Percentiles rank a stretch among this genome's conserved stretches.
Conservation (phyloP, 2,888 invertebrate species). For the Neelides folsomi region DNA sequence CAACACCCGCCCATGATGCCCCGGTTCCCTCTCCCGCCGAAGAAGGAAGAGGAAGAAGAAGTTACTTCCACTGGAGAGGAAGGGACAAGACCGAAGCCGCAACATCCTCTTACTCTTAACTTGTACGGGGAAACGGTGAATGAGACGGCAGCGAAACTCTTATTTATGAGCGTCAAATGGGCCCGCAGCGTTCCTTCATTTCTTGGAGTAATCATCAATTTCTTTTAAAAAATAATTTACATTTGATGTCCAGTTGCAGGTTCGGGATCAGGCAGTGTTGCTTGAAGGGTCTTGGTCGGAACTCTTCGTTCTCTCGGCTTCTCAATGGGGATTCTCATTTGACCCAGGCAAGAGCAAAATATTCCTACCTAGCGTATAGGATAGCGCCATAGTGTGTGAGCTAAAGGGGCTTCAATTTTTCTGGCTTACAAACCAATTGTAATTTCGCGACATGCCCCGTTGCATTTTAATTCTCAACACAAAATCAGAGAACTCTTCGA, state of each 20-base stretch:
- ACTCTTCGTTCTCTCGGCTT: slow-evolving; percentile 65
- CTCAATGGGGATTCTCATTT: slow-evolving; percentile 62
- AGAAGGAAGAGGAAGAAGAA: slow-evolving; percentile 51
- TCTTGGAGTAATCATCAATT: slow-evolving; percentile 9
- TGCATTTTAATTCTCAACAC: too few relatives aligned
- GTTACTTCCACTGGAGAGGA: slow-evolving; percentile 63
- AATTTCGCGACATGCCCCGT: too few relatives aligned
- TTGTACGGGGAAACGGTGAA: slow-evolving; percentile 49
- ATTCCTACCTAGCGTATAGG: too few relatives aligned
- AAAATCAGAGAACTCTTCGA: too few relatives aligned
- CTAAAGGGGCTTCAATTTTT: too few relatives aligned
- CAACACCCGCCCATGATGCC: slow-evolving; percentile 23
- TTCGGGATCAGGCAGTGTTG: slow-evolving; percentile 57
- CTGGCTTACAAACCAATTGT: too few relatives aligned
- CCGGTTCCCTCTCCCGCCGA: slow-evolving; percentile 37
- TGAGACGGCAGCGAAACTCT: slow-evolving; percentile 59
- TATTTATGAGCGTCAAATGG: slow-evolving; percentile 69
- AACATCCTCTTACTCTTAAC: slow-evolving; percentile 37
- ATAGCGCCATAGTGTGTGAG: too few relatives aligned
- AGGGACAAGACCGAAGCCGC: slow-evolving; percentile 9
- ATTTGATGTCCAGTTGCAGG: slow-evolving; percentile 44
- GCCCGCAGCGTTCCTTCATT: slow-evolving; percentile 53
- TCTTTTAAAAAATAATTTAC: slow-evolving; percentile 1
- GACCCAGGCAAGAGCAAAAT: slow-evolving; percentile 54
- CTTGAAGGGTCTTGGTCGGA: slow-evolving; percentile 72